Evolutionary conservation across 1,140 invertebrate genomes (phyloP).

Genomic region (Drosophila punjabiensis): DNA sequence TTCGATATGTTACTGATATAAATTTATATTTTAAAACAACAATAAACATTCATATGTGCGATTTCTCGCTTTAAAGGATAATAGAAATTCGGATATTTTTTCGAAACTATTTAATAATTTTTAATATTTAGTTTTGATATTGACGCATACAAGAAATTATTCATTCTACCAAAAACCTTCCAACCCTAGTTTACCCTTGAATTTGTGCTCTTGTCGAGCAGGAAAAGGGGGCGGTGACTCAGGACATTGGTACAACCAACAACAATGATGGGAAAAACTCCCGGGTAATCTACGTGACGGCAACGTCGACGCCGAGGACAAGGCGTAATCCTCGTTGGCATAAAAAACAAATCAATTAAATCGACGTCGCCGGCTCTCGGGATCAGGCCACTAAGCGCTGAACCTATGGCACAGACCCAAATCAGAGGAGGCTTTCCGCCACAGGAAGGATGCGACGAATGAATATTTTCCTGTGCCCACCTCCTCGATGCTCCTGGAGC

Average conservation of each 20-base stretch:
- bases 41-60: too few species aligned
- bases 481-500: background rate
- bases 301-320: conserved; percentile 60
- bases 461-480: conserved; percentile 77
- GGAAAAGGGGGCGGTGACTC: conserved; percentile 31
- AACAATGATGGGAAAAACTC: conserved; percentile 38
- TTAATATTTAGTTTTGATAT: background rate
- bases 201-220: background rate
- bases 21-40: too few species aligned
- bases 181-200: background rate
- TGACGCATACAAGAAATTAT: background rate
- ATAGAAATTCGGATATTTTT: too few species aligned
- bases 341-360: conserved; percentile 86
- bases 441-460: conserved; percentile 85
- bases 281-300: conserved; percentile 73
- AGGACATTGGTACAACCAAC: conserved; percentile 25
- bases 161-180: background rate
- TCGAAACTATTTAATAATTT: too few species aligned
- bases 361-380: conserved; percentile 49
- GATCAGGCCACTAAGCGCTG: conserved; percentile 8
- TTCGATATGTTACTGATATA: too few species aligned
- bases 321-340: conserved; percentile 82
- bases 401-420: conserved; percentile 40
- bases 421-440: conserved; percentile 59
- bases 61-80: too few species aligned